Evolutionary conservation across 2,888 invertebrate genomes (phyloP), one percentile per base, ranked within the genome.

Genomic region (Beris morrisii): DNA sequence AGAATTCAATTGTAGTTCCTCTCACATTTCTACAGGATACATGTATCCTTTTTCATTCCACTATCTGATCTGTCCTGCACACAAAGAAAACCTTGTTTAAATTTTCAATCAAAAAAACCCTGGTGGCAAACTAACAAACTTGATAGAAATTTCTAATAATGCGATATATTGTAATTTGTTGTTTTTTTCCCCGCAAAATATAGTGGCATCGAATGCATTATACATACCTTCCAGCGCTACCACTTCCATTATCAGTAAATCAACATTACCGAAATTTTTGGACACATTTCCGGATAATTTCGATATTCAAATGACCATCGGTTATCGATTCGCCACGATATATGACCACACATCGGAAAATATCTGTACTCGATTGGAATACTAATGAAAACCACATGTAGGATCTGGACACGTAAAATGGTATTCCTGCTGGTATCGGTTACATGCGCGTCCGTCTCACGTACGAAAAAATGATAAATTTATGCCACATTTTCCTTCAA

Each of bases 221-320:
- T 22, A 7, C 38, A 3, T 22, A 7, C 38, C 53, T 53, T 53
- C 53, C 31, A 11, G 13, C 53, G 11, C 15, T 22, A 28, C 28
- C 22, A 53, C 7, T 12, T 28, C 53, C 53, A n/a, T 53, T 45
- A 6, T 9, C 38, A 38, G 7, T 38, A 9, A 38, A 38, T 38
- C 38, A 38, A 38, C 9, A 38, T 38, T 38, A 38, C 5, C 3
- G 9, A 38, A 38, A 38, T 38, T 38, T 38, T 38, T 22, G 22
- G 38, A 38, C 9, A 45, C 12, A 22, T 31, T 30, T 9, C 38
- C 11, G 13, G 12, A 9, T 38, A 38, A 31, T 61, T 61, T 61
- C 28, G 30, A 61, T 61, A 61, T 61, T 61, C 61, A 61, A 61
- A 61, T 61, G 61, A 61, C 61, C 61, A 50, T 52, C 50, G 22